phyloP scores from a whole-genome alignment of 2,797 vertebrate species.

The Megalops cyprinoides region DNA sequence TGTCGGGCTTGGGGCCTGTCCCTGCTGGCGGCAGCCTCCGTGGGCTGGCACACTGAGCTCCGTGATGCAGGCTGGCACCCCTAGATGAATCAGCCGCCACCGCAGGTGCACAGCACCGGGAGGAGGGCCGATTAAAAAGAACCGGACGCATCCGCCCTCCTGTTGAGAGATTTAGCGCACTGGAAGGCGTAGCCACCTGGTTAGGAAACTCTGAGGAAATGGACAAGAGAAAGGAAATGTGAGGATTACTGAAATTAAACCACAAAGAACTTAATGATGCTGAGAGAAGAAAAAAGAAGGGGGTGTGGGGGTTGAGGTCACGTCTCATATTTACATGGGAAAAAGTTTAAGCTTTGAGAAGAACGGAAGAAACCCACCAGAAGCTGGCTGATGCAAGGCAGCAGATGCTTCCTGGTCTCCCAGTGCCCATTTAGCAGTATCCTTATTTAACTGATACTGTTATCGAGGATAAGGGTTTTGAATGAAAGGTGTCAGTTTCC shows the following conservation, averaged over 20 bases:
- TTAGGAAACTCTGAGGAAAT: not conserved
- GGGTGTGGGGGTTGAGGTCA: not conserved
- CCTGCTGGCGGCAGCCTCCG: not conserved
- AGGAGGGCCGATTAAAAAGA: not conserved
- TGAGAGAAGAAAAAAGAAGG: not conserved
- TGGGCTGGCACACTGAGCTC: not conserved
- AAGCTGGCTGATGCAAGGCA: not conserved
- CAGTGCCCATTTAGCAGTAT: not conserved
- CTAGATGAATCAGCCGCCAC: not conserved
- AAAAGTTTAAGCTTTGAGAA: not conserved
- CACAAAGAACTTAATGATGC: not conserved
- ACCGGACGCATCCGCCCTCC: not conserved
- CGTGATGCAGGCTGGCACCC: not conserved
- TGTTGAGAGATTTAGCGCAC: not conserved
- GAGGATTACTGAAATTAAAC: not conserved
- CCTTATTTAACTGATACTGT: conserved; percentile 5
- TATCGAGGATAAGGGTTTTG: not conserved
- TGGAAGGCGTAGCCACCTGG: not conserved
- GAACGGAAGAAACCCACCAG: not conserved
- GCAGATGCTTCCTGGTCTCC: conserved; percentile 2
- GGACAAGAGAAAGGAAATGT: not conserved
- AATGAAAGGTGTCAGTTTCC: not conserved
- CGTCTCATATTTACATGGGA: not conserved
- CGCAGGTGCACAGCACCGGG: not conserved
- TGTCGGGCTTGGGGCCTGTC: not conserved